Evolutionary conservation across 2,888 invertebrate genomes (phyloP).

Genomic region (Hemithea aestivaria): DNA sequence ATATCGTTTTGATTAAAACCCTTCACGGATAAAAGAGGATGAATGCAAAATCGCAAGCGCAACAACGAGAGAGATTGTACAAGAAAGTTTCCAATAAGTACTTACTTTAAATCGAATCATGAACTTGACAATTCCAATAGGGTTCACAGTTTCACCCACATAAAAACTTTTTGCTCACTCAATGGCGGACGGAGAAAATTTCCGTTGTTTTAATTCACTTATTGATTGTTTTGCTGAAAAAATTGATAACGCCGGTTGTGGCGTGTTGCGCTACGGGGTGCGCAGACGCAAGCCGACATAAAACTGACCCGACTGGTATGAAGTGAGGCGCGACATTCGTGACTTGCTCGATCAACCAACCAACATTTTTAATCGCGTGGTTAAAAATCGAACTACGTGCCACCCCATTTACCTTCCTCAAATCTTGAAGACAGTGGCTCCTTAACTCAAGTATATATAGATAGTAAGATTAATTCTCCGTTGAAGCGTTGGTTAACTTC

Average conservation of each 20-base stretch:
- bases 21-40: neutral
- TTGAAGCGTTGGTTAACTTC: constrained; percentile 34
- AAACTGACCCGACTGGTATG: constrained; percentile 74
- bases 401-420: too few species aligned
- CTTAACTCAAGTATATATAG: too few species aligned
- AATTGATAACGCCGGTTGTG: constrained; percentile 47
- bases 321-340: constrained; percentile 48
- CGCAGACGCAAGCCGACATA: constrained; percentile 62
- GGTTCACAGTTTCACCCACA: constrained; percentile 46
- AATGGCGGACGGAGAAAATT: constrained; percentile 1
- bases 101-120: constrained; percentile 36
- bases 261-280: constrained; percentile 34
- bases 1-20: too few species aligned
- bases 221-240: constrained; percentile 36
- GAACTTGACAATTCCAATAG: constrained; percentile 57
- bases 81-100: constrained; percentile 27
- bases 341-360: constrained; percentile 32
- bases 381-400: too few species aligned
- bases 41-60: neutral
- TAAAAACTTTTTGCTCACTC: constrained; percentile 18
- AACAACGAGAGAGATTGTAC: constrained; percentile 6
- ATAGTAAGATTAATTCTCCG: too few species aligned
- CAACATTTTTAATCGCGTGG: too few species aligned
- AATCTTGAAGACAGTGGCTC: too few species aligned
- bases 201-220: constrained; percentile 9